Percentiles rank a stretch among this genome's conserved stretches.
These are phyloP conservation scores for Teleogryllus occipitalis DNA, from an alignment of 1,140 invertebrate genomes.

Conservation along the genomic window DNA sequence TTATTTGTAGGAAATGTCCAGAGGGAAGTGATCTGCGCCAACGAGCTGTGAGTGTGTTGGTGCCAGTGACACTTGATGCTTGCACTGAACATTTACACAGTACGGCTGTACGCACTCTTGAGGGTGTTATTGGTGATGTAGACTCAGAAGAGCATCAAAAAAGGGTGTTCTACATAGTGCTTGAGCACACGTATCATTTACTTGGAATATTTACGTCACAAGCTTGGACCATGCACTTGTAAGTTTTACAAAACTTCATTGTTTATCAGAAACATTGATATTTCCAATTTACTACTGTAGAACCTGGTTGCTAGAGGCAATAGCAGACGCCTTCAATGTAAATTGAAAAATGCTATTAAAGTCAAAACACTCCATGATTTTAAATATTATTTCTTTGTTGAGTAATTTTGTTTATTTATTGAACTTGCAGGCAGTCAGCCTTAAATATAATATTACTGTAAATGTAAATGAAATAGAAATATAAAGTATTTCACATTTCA, in stretches of 20 bases:
- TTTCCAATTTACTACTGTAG: neutral
- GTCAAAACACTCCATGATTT: too few species aligned
- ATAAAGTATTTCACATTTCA: too few species aligned
- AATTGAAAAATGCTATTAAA: too few species aligned
- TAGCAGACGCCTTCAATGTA: too few species aligned
- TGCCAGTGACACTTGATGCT: slow-evolving; percentile 64
- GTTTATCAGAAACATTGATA: neutral
- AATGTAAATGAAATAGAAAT: too few species aligned
- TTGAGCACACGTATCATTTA: slow-evolving; percentile 61
- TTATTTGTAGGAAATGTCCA: slow-evolving; percentile 38
- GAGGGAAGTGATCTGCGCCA: slow-evolving; percentile 38
- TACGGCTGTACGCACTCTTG: slow-evolving; percentile 42
- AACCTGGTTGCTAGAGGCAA: neutral
- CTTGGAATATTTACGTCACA: slow-evolving; percentile 31
- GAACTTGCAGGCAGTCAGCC: too few species aligned
- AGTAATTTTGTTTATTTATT: too few species aligned
- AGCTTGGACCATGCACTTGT: slow-evolving; percentile 7
- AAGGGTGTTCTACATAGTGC: slow-evolving; percentile 52
- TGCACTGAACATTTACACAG: slow-evolving; percentile 63
- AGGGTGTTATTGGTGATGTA: slow-evolving; percentile 54
- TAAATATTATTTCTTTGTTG: too few species aligned
- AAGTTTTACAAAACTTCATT: neutral
- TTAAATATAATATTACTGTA: too few species aligned
- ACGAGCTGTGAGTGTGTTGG: slow-evolving; percentile 50
- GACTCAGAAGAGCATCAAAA: slow-evolving; percentile 53